These are phyloP conservation scores for Riparia riparia DNA, from an alignment of 2,113 vertebrate genomes.

Conservation along the genomic window DNA sequence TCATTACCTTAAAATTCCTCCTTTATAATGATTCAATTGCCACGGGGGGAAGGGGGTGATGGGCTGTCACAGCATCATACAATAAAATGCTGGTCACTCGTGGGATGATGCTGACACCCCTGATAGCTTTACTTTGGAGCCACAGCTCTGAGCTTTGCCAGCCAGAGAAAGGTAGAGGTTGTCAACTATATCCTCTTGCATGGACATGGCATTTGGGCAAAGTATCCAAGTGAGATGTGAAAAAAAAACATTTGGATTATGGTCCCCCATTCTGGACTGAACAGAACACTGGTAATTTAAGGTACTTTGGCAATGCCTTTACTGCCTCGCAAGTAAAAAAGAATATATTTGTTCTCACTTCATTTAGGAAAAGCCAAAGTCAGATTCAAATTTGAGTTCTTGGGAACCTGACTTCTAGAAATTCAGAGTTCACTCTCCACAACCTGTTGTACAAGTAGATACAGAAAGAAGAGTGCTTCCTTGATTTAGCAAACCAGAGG, in stretches of 20 bases:
- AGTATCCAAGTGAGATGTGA: not conserved
- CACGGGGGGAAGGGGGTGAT: not conserved
- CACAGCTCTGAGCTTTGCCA: not conserved
- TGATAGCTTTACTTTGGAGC: not conserved
- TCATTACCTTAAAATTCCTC: not conserved
- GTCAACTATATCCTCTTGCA: not conserved
- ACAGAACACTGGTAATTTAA: not conserved
- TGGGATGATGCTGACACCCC: not conserved
- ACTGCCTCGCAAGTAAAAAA: not conserved
- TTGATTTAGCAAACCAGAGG: not conserved
- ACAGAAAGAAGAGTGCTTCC: not conserved
- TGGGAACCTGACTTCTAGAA: not conserved
- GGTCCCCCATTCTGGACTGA: not conserved
- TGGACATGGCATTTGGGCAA: not conserved
- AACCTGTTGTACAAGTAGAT: not conserved
- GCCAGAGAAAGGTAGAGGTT: not conserved
- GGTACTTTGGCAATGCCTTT: not conserved
- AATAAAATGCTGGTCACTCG: not conserved
- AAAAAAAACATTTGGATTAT: not conserved
- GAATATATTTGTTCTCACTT: not conserved
- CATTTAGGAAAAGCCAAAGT: not conserved
- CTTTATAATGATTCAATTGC: not conserved
- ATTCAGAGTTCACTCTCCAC: conserved; percentile 28
- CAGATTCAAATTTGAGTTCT: not conserved
- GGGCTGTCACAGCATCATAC: not conserved